phyloP scores from a whole-genome alignment of 2,797 vertebrate genomes.

The Rhadinocentrus ornatus region DNA sequence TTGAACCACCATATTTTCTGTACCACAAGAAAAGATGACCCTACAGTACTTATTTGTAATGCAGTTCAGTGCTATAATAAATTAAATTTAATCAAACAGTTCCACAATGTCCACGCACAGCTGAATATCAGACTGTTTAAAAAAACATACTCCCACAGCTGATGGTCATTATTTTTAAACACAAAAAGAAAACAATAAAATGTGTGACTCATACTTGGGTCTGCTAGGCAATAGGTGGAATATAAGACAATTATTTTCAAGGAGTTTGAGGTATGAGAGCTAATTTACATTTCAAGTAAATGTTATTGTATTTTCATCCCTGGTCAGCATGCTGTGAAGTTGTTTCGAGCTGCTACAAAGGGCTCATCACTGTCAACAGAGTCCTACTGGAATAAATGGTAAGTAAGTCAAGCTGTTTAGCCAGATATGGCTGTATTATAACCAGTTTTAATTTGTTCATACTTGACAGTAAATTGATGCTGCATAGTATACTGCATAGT shows the following conservation, averaged over 20 bases:
- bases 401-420: conserved; percentile 36
- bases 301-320: conserved; percentile 48
- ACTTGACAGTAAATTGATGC: conserved; percentile 15
- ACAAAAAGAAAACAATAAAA: conserved; percentile 45
- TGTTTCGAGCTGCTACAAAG: conserved; percentile 51
- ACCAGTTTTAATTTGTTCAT: conserved; percentile 17
- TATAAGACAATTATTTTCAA: conserved; percentile 52
- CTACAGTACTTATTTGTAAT: background rate
- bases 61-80: background rate
- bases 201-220: conserved; percentile 48
- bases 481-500: conserved; percentile 5
- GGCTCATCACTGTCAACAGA: conserved; percentile 43
- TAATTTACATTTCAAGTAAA: conserved; percentile 69
- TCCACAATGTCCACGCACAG: background rate
- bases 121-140: conserved; percentile 35
- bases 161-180: conserved; percentile 51
- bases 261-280: conserved; percentile 47
- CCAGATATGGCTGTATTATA: conserved; percentile 25
- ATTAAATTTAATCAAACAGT: conserved; percentile 4
- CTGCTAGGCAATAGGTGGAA: conserved; percentile 41
- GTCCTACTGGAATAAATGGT: conserved; percentile 15
- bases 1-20: background rate
- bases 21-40: background rate
- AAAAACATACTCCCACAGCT: conserved; percentile 28
- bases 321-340: conserved; percentile 49